Evolutionary conservation across 2,888 invertebrate species (phyloP).

Genomic region (Leuctra nigra): DNA sequence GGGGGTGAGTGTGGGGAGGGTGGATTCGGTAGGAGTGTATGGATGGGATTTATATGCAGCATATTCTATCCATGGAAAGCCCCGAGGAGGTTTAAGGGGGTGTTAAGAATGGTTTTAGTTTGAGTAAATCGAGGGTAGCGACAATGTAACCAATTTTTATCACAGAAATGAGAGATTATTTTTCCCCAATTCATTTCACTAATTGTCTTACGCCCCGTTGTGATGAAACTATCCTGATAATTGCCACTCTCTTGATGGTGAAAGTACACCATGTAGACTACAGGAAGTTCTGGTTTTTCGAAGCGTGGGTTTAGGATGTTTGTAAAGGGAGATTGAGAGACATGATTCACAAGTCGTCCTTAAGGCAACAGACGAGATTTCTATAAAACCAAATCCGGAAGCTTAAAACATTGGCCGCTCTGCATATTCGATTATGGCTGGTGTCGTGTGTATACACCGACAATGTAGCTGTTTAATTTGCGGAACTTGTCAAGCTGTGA

Average conservation of each 20-base stretch:
- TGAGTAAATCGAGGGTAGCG: too few relatives aligned
- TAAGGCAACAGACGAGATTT: neutral
- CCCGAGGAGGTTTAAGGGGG: neutral
- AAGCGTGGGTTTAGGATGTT: too few relatives aligned
- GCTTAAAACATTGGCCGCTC: constrained; percentile 1
- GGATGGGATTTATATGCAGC: neutral
- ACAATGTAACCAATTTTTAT: too few relatives aligned
- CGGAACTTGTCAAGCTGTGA: neutral
- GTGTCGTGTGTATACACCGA: neutral
- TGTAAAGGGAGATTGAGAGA: too few relatives aligned
- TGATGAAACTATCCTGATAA: too few relatives aligned
- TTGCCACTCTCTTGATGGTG: too few relatives aligned
- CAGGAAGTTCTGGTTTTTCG: too few relatives aligned
- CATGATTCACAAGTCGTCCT: neutral
- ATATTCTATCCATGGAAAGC: neutral
- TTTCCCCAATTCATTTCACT: too few relatives aligned
- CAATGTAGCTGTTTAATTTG: constrained; percentile 6
- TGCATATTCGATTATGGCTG: constrained; percentile 8
- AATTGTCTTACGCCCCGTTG: too few relatives aligned
- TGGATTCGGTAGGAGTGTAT: neutral
- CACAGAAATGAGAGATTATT: too few relatives aligned
- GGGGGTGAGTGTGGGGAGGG: neutral
- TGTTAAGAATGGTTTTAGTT: neutral
- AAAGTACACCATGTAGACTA: too few relatives aligned
- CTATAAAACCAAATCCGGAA: neutral